Conservation (phyloP, 2,797 vertebrate genomes). For the Syncerus caffer region DNA sequence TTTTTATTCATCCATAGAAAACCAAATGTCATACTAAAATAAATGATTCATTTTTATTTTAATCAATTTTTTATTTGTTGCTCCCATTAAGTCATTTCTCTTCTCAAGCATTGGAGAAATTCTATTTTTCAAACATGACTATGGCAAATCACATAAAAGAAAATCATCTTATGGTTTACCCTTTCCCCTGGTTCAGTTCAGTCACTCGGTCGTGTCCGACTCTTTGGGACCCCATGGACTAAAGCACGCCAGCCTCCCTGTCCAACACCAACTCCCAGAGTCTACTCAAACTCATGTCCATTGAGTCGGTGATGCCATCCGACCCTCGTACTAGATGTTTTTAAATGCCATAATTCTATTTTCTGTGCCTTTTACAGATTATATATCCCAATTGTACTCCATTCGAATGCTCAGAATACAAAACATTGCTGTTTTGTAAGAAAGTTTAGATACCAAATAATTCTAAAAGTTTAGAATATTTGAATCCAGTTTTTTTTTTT, state of each 20-base stretch:
- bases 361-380: conserved; percentile 25
- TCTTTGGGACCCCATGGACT: background rate
- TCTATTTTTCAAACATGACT: conserved; percentile 39
- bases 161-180: background rate
- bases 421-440: background rate
- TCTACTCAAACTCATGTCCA: background rate
- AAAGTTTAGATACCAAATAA: background rate
- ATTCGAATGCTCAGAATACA: conserved; percentile 28
- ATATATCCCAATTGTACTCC: background rate
- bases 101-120: conserved; percentile 30
- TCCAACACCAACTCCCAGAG: background rate
- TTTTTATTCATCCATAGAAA: conserved; percentile 54
- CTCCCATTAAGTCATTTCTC: conserved; percentile 67
- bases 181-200: background rate
- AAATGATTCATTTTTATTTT: conserved; percentile 68
- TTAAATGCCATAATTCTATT: background rate
- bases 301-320: background rate
- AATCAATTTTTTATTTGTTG: conserved; percentile 72
- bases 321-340: background rate
- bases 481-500: background rate
- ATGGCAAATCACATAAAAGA: background rate
- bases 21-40: conserved; percentile 51
- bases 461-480: conserved; percentile 31
- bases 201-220: background rate
- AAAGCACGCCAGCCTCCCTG: background rate